These are phyloP conservation scores for Turritopsis rubra DNA, from an alignment of 30 jellyfish, hydroid and myxozoan species.

Conservation along the genomic window DNA sequence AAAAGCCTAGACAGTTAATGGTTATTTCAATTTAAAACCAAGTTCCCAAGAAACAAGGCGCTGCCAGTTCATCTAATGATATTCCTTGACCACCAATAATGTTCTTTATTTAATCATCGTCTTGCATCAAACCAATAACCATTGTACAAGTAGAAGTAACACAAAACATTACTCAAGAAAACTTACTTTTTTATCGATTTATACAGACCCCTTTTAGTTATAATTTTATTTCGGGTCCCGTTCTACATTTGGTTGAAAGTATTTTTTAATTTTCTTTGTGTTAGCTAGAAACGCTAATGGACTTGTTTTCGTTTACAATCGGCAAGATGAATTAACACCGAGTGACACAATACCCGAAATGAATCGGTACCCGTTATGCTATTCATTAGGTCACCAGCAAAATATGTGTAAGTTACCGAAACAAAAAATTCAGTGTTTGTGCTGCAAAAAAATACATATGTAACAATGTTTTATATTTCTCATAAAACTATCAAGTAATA, in stretches of 20 bases:
- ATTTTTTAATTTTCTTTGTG: conserved; percentile 2
- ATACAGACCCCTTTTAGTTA: neutral
- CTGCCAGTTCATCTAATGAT: too few species aligned
- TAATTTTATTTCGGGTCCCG: neutral
- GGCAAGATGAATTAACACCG: conserved; percentile 1
- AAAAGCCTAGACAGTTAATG: neutral
- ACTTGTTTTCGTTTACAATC: conserved; percentile 37
- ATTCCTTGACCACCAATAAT: too few species aligned
- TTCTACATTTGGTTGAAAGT: neutral
- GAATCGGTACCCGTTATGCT: conserved; percentile 81
- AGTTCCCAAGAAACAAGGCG: too few species aligned
- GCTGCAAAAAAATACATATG: neutral
- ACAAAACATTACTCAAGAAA: too few species aligned
- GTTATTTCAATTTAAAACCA: neutral
- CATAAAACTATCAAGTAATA: too few species aligned
- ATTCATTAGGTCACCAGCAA: conserved; percentile 92
- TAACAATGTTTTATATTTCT: too few species aligned
- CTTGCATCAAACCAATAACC: neutral
- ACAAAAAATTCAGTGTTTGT: neutral
- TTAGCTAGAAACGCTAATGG: conserved; percentile 26
- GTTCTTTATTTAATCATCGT: neutral
- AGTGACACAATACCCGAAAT: conserved; percentile 18
- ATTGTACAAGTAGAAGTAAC: too few species aligned
- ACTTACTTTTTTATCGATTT: conserved; percentile 8
- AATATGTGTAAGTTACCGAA: conserved; percentile 32